Percentiles rank a stretch among this genome's conserved stretches.
Evolutionary conservation across 2,797 vertebrate species (phyloP).

Genomic region (Menidia menidia): DNA sequence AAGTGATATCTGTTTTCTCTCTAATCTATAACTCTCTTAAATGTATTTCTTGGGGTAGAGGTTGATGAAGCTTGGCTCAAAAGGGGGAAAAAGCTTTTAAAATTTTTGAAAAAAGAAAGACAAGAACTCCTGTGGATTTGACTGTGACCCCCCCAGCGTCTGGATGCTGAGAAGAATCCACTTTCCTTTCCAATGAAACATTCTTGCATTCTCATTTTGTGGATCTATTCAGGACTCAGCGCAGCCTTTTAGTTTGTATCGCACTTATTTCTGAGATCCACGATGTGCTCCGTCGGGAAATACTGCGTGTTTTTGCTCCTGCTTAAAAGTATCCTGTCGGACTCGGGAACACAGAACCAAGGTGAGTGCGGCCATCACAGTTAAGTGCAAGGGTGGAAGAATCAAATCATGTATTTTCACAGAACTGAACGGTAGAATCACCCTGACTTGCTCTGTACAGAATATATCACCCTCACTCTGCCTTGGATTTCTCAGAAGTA

Average conservation of each 20-base stretch:
- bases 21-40: background rate
- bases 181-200: constrained; percentile 45
- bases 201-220: constrained; percentile 23
- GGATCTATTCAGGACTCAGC: constrained; percentile 52
- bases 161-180: constrained; percentile 39
- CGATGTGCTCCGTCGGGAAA: constrained; percentile 78
- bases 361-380: constrained; percentile 69
- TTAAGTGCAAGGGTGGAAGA: background rate
- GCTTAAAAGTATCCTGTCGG: constrained; percentile 76
- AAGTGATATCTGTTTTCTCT: constrained; percentile 9
- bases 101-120: too few relatives aligned
- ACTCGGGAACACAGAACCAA: constrained; percentile 81
- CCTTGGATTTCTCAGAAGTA: background rate
- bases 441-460: background rate
- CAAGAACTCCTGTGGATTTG: constrained; percentile 48
- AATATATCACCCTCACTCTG: background rate
- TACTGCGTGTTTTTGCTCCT: constrained; percentile 77
- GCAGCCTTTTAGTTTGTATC: constrained; percentile 54
- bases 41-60: constrained; percentile 26
- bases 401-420: background rate
- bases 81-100: background rate
- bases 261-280: constrained; percentile 66
- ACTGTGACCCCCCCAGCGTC: constrained; percentile 28
- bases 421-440: background rate
- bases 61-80: constrained; percentile 47